Base-by-base conservation (phyloP, 2,113 vertebrate species). In the Cephalopholis sonnerati region DNA sequence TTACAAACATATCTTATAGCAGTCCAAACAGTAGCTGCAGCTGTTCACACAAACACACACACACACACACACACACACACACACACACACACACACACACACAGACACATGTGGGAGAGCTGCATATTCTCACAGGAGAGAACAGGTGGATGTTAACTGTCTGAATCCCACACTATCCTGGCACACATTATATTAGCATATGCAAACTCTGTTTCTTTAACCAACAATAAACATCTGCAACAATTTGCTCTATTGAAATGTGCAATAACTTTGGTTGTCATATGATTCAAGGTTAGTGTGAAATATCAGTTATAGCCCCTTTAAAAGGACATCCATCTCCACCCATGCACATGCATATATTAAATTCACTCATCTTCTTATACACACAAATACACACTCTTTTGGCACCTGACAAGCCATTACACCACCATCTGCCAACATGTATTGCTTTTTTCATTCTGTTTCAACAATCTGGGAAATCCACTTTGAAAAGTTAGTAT, bases 141-240 rank as follows among this genome's bases (percentile, higher is more conserved):
- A 89, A 73, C 79, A 86, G 72, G 75, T 84, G 74, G 78, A 27
- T 72, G 61, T 71, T 10, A 32, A 77, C 48, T 51, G 22, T 67
- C 74, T 71, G 55, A 65, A 64, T 72, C 72, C 74, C 46, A 65
- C 63, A n/a, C 32, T 51, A 73, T 7, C n/a, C 48, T 44, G 62
- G 54, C 70, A 79, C 53, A 48, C 54, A 68, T 67, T 24, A 70
- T 11, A 53, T 57, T 53, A 39, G 58, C 71, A 55, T 71, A 32
- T 44, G 32, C 57, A 62, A 61, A 20, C 80, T 2, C 70, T 7
- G 53, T 54, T 80, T 53, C 22, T 32, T 36, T 32, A 22, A 51
- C 10, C 22, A 58, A 55, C 63, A 46, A 41, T 7, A 50, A 74
- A 70, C 15, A 2, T 29, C 51, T 77, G 48, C 39, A 74, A 48